Conservation (phyloP, 2,797 vertebrate genomes). For the Syngnathus acus region DNA sequence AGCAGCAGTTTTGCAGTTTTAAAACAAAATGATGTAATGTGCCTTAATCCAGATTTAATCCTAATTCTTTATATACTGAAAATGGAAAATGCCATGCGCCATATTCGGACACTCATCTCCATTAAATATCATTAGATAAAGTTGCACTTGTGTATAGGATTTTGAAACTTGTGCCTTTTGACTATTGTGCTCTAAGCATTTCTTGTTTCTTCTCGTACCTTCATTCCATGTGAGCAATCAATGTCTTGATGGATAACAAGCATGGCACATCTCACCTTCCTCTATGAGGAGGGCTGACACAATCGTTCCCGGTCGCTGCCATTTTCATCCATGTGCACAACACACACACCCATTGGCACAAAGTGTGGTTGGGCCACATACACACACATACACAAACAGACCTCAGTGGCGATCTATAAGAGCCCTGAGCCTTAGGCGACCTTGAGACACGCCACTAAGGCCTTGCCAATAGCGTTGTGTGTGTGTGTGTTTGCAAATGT, state of each 20-base stretch:
- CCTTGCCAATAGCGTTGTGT: constrained; percentile 51
- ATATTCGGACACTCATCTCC: no score
- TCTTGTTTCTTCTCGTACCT: constrained; percentile 14
- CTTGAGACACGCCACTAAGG: constrained; percentile 59
- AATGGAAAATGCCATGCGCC: no score
- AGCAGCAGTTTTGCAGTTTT: no score
- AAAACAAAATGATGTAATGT: no score
- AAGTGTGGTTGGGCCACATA: constrained; percentile 14
- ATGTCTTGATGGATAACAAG: constrained; percentile 81
- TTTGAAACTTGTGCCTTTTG: not conserved
- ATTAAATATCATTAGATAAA: not conserved
- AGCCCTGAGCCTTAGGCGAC: constrained; percentile 60
- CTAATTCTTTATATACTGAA: no score
- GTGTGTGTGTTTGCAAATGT: not conserved
- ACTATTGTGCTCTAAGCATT: not conserved
- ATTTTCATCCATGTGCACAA: constrained; percentile 64
- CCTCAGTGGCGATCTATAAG: constrained; percentile 59
- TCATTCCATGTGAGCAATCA: constrained; percentile 58
- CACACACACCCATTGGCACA: constrained; percentile 35
- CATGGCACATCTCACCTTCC: constrained; percentile 68
- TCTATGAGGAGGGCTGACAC: constrained; percentile 74
- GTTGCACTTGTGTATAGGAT: not conserved
- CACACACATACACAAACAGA: constrained; percentile 17
- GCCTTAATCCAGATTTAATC: no score
- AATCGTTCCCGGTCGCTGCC: constrained; percentile 70